Evolutionary conservation across 2,113 vertebrate genomes (phyloP).

Genomic region (Columba livia): DNA sequence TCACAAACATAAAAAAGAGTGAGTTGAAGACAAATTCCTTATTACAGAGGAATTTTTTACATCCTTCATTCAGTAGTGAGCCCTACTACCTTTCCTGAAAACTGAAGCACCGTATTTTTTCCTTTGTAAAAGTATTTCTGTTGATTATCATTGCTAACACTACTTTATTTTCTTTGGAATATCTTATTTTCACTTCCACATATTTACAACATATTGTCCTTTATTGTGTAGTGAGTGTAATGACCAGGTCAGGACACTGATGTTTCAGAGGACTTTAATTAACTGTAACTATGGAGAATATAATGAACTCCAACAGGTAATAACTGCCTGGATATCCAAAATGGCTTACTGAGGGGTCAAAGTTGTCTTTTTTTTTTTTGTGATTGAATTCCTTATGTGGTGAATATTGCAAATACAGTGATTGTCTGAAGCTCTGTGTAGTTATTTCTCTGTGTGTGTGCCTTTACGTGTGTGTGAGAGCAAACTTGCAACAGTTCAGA

Average conservation of each 20-base stretch:
- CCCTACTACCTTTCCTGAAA: background rate
- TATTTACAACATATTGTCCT: background rate
- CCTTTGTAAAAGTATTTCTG: background rate
- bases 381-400: background rate
- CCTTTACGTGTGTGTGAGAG: accelerated
- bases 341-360: background rate
- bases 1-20: background rate
- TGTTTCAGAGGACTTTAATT: background rate
- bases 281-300: background rate
- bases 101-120: background rate
- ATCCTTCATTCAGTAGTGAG: background rate
- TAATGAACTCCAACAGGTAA: background rate
- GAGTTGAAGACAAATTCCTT: background rate
- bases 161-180: background rate
- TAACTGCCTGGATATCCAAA: background rate
- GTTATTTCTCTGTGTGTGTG: accelerated
- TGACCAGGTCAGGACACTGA: background rate
- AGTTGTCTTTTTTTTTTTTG: background rate
- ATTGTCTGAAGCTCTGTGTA: background rate
- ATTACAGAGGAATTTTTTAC: background rate
- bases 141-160: background rate
- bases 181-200: background rate
- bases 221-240: background rate
- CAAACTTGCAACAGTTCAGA: background rate
- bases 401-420: background rate